These are phyloP conservation scores for Pseudonaja textilis DNA, from an alignment of 2,113 vertebrate species.

Conservation along the genomic window DNA sequence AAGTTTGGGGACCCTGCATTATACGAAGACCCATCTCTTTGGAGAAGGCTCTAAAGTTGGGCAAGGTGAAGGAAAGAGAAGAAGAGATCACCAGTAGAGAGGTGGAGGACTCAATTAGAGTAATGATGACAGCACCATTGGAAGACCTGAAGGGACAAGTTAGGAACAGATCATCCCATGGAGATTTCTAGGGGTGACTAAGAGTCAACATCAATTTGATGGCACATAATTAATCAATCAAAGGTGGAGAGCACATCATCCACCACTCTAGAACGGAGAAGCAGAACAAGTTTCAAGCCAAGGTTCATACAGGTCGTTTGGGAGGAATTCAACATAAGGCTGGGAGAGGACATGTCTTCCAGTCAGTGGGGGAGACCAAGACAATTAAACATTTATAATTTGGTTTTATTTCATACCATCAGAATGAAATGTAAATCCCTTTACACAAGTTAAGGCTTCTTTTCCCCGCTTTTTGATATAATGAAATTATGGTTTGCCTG, in stretches of 20 bases:
- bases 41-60: neutral
- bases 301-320: neutral
- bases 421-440: neutral
- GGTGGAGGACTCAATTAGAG: neutral
- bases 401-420: neutral
- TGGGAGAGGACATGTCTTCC: neutral
- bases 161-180: neutral
- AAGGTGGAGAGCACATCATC: neutral
- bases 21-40: neutral
- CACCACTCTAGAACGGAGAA: neutral
- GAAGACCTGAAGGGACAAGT: neutral
- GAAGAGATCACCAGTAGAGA: neutral
- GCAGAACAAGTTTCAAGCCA: neutral
- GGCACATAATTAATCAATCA: neutral
- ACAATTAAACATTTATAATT: neutral
- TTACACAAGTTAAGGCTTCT: neutral
- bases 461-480: neutral
- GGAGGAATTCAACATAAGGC: neutral
- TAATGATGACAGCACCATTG: neutral
- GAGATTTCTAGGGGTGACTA: neutral
- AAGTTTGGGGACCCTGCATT: neutral
- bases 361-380: neutral
- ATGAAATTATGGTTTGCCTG: neutral
- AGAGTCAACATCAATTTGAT: neutral
- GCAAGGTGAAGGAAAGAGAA: neutral